These are phyloP conservation scores for Oenanthe oenanthe DNA, from an alignment of 2,113 vertebrate genomes.

Conservation along the genomic window DNA sequence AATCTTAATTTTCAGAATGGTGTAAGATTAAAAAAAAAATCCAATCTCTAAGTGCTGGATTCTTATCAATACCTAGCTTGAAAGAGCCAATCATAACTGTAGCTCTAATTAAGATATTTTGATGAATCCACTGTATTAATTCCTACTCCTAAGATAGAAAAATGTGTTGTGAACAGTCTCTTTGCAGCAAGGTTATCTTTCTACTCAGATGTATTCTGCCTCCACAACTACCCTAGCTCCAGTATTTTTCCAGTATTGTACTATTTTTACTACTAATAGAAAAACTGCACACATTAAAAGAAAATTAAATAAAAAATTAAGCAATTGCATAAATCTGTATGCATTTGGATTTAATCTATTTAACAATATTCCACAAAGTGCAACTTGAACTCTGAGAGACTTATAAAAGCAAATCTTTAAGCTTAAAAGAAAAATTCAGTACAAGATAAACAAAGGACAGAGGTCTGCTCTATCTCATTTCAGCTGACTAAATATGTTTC, in stretches of 20 bases:
- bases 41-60: not conserved
- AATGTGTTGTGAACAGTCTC: not conserved
- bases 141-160: not conserved
- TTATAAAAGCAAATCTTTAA: not conserved
- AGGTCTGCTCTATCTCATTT: not conserved
- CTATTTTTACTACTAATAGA: not conserved
- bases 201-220: not conserved
- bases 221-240: not conserved
- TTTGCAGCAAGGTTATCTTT: not conserved
- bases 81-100: not conserved
- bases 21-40: not conserved
- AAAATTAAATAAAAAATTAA: not conserved
- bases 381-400: not conserved
- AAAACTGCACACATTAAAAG: not conserved
- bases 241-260: not conserved
- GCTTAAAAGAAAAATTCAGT: not conserved
- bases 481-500: not conserved
- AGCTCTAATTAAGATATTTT: not conserved
- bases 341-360: not conserved
- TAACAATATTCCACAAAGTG: not conserved
- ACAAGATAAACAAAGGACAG: not conserved
- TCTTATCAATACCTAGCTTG: not conserved
- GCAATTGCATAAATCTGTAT: not conserved
- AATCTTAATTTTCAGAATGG: conserved; percentile 38
- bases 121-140: not conserved